Evolutionary conservation across 2,888 invertebrate species (phyloP).

Genomic region (Oscheius onirici): DNA sequence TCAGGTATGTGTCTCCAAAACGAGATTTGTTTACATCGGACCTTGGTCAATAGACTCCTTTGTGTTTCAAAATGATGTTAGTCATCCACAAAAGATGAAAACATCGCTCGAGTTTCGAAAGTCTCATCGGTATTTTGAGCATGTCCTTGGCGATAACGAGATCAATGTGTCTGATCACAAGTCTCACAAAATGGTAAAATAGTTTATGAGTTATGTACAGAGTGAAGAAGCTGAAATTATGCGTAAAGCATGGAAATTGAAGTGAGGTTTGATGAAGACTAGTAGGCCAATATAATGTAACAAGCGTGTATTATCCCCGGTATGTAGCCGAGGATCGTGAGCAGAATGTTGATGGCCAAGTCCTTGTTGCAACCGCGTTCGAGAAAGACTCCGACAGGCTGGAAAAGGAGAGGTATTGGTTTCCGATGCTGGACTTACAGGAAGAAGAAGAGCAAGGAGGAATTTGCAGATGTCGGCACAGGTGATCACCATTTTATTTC

Average conservation of each 20-base stretch:
- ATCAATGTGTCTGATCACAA: too few relatives aligned
- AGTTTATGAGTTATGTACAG: neutral
- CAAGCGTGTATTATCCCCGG: slow-evolving; percentile 61
- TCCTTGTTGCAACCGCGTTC: slow-evolving; percentile 60
- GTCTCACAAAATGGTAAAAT: neutral
- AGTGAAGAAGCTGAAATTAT: neutral
- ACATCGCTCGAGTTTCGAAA: too few relatives aligned
- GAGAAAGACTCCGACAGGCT: slow-evolving; percentile 60
- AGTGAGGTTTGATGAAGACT: slow-evolving; percentile 32
- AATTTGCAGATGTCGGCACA: slow-evolving; percentile 30
- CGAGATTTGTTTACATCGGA: too few relatives aligned
- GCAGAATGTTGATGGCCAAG: slow-evolving; percentile 57
- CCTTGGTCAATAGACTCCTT: too few relatives aligned
- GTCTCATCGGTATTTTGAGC: too few relatives aligned
- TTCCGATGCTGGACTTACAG: slow-evolving; percentile 20
- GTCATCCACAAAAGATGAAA: too few relatives aligned
- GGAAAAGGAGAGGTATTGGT: neutral
- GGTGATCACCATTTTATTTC: slow-evolving; percentile 26
- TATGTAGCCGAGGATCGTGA: slow-evolving; percentile 61
- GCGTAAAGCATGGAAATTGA: slow-evolving; percentile 25
- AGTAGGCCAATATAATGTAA: slow-evolving; percentile 45
- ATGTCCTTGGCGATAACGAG: too few relatives aligned
- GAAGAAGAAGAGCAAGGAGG: slow-evolving; percentile 30
- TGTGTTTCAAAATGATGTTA: too few relatives aligned
- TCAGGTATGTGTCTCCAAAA: too few relatives aligned